phyloP scores from a whole-genome alignment of 2,797 vertebrate species.

The Erethizon dorsatum region DNA sequence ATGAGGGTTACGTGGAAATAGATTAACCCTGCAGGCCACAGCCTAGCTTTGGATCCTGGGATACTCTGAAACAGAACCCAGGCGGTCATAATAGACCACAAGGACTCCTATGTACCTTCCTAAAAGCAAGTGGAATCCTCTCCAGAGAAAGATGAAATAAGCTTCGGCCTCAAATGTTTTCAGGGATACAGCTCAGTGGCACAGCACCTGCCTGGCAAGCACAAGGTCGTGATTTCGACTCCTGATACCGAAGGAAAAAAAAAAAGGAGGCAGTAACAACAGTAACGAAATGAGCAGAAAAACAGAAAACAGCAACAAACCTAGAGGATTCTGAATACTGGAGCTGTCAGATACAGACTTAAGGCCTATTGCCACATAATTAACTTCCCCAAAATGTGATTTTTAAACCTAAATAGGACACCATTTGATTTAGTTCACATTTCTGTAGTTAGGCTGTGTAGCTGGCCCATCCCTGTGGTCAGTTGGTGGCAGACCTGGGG shows the following conservation, averaged over 20 bases:
- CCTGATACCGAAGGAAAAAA: no score
- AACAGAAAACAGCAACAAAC: neutral
- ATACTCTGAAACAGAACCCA: neutral
- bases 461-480: neutral
- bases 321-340: neutral
- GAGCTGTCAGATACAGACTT: neutral
- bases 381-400: neutral
- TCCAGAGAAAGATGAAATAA: neutral
- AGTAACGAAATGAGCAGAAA: neutral
- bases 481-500: neutral
- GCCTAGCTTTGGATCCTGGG: neutral
- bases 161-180: conserved; percentile 5
- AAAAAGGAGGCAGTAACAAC: neutral
- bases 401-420: neutral
- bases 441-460: neutral
- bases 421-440: neutral
- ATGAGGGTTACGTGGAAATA: neutral
- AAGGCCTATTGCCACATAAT: neutral
- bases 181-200: no score
- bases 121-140: neutral
- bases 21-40: neutral
- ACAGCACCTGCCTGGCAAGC: no score
- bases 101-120: neutral
- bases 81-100: neutral
- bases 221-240: no score